Evolutionary conservation across 92 coral and sea anemone genomes (phyloP), one percentile per base, ranked within the genome.

Genomic region (Paragorgia papillata): DNA sequence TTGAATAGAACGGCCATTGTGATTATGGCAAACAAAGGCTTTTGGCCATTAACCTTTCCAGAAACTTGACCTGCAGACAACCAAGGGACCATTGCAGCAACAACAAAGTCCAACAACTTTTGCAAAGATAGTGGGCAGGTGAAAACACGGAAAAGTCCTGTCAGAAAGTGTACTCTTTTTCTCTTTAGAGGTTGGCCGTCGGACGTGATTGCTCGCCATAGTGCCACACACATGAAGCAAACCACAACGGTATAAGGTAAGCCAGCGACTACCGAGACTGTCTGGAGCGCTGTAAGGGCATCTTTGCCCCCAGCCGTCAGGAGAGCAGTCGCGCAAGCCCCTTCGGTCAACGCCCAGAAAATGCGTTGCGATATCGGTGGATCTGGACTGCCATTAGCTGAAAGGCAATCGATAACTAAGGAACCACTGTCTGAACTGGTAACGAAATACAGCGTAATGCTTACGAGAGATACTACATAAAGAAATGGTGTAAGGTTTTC

Each of bases 341-440:
- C 96, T 34, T 90, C 97, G 2, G 97, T 90, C 24, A 90, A 69
- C 4, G 97, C 97, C 97, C 97, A 90, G 81, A 90, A 88, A 37
- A 90, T 80, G 17, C 97, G 82, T 78, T 90, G 97, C 56, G 76
- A 39, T 8, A 88, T 63, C 0, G 97, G 97, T 10, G 97, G 92
- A 22, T 90, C 89, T 21, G 88, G 88, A 27, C 89, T 87, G 2
- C 96, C 96, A 65, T 90, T 90, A 67, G 96, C 89, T 29, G 96
- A 85, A 20, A 90, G 69, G 74, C 86, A 78, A 84, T 90, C 96
- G 62, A 90, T 90, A 69, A 90, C 79, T 40, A 88, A 82, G 56
- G 97, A 91, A 26, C 97, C 90, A 51, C 97, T 91, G 78, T 91
- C 97, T 49, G 97, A 91, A 49, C 97, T 91, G 21, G 97, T 91